phyloP scores from a whole-genome alignment of 2,113 vertebrate genomes.

The Nematolebias whitei region DNA sequence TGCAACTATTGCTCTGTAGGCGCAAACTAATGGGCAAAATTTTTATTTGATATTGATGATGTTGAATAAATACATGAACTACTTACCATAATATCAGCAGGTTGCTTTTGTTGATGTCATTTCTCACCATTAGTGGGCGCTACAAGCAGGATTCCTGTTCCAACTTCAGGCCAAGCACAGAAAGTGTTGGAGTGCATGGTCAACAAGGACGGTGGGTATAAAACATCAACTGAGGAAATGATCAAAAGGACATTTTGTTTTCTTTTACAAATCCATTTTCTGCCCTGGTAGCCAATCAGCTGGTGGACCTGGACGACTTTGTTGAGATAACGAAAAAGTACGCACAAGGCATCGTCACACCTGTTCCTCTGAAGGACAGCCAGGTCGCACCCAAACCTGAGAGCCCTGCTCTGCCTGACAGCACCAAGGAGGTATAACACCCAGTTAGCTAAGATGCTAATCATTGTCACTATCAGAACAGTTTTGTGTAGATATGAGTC shows the following conservation, averaged over 20 bases:
- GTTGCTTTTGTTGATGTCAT: background rate
- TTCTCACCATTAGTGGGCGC: conserved; percentile 77
- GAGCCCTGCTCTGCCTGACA: background rate
- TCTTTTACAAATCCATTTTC: background rate
- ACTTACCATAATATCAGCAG: too few relatives aligned
- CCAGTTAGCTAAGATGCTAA: background rate
- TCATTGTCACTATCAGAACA: background rate
- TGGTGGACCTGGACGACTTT: conserved; percentile 91
- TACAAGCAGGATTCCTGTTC: conserved; percentile 72
- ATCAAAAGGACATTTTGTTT: background rate
- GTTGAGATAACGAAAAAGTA: conserved; percentile 97
- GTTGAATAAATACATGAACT: too few relatives aligned
- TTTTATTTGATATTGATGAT: too few relatives aligned
- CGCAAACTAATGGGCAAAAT: too few relatives aligned
- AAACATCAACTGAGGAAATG: conserved; percentile 4
- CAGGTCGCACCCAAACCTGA: conserved; percentile 6
- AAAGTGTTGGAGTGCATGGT: conserved; percentile 90
- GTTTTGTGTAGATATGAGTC: background rate
- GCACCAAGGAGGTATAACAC: conserved; percentile 28
- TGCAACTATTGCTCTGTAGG: too few relatives aligned
- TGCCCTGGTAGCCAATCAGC: conserved; percentile 78
- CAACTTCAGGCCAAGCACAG: conserved; percentile 86
- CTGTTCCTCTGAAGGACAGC: conserved; percentile 60
- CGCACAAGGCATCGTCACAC: conserved; percentile 85
- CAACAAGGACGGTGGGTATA: conserved; percentile 87